Conservation (phyloP, 1,140 invertebrate genomes). For the Gonioctena quinquepunctata region DNA sequence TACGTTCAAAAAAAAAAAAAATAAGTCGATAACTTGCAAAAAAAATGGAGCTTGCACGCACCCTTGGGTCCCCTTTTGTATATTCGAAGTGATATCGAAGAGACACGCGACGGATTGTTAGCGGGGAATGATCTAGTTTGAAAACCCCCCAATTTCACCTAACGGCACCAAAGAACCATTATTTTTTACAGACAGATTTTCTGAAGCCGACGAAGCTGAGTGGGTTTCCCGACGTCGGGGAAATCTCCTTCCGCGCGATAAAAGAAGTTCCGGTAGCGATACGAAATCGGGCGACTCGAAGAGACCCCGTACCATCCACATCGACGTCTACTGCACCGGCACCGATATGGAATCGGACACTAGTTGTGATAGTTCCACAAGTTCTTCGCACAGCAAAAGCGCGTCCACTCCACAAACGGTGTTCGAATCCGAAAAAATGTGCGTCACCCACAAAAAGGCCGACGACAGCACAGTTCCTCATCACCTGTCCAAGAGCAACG, state of each 20-base stretch:
- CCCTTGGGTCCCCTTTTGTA: too few relatives aligned
- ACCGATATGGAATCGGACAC: slow-evolving; percentile 65
- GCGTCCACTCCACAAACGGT: slow-evolving; percentile 67
- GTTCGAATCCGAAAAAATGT: slow-evolving; percentile 65
- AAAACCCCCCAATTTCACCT: too few relatives aligned
- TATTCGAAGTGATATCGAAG: too few relatives aligned
- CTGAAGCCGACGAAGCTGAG: background rate
- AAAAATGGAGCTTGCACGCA: too few relatives aligned
- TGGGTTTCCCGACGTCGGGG: background rate
- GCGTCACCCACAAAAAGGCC: slow-evolving; percentile 62
- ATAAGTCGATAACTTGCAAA: too few relatives aligned
- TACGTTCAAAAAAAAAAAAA: too few relatives aligned
- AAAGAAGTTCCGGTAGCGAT: slow-evolving; percentile 25
- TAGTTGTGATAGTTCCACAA: slow-evolving; percentile 45
- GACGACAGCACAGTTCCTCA: slow-evolving; percentile 50
- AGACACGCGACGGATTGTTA: too few relatives aligned
- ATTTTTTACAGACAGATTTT: background rate
- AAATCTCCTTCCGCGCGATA: background rate
- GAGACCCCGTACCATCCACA: slow-evolving; percentile 73
- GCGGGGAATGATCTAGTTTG: too few relatives aligned
- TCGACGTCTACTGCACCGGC: slow-evolving; percentile 77
- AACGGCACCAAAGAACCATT: background rate
- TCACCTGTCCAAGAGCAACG: slow-evolving; percentile 33
- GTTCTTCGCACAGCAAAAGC: slow-evolving; percentile 53
- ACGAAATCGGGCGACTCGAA: slow-evolving; percentile 55